Percentiles rank a stretch among this genome's conserved stretches.
Evolutionary conservation across 2,113 vertebrate species (phyloP).

Genomic region (Bufo gargarizans): DNA sequence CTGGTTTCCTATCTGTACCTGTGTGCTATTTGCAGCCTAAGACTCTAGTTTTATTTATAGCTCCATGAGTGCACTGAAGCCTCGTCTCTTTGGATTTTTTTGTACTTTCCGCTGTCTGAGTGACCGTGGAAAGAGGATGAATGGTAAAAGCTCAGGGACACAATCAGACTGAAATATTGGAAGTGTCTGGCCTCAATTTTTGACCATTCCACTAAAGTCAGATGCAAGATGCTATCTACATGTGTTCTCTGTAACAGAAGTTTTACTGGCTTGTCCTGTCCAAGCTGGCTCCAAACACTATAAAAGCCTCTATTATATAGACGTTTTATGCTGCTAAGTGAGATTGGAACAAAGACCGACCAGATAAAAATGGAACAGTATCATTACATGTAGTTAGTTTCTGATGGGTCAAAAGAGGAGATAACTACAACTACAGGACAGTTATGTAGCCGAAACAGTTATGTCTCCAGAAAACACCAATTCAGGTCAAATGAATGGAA

Average conservation of each 20-base stretch:
- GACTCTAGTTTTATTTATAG: conserved; percentile 52
- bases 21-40: conserved; percentile 51
- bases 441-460: not conserved
- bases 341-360: conserved; percentile 7
- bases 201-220: conserved; percentile 38
- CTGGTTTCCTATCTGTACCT: conserved; percentile 54
- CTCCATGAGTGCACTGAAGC: not conserved
- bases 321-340: conserved; percentile 33
- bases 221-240: conserved; percentile 47
- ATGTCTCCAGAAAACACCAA: not conserved
- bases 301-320: conserved; percentile 26
- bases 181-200: conserved; percentile 47
- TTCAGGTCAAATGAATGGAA: not conserved
- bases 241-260: conserved; percentile 9
- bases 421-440: conserved; percentile 10
- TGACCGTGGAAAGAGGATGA: conserved; percentile 50
- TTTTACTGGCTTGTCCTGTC: conserved; percentile 36
- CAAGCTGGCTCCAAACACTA: not conserved
- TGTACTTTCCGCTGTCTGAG: conserved; percentile 47
- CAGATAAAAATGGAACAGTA: conserved; percentile 33
- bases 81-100: conserved; percentile 30
- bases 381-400: conserved; percentile 15
- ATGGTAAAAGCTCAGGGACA: conserved; percentile 55
- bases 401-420: not conserved
- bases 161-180: conserved; percentile 54